Evolutionary conservation across 2,113 vertebrate species (phyloP).

Genomic region (Turnix velox): DNA sequence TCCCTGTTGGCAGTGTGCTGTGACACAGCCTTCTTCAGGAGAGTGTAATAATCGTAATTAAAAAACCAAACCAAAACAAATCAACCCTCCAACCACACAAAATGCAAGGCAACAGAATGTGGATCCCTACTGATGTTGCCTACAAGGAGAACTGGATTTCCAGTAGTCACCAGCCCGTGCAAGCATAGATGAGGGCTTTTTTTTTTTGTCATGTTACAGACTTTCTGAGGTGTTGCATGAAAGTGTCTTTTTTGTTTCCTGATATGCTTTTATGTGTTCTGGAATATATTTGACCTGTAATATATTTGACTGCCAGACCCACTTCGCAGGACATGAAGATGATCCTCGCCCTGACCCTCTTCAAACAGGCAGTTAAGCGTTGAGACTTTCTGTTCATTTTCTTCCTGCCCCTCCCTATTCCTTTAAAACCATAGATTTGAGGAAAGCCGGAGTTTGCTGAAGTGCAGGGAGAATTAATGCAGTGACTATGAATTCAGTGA

Average conservation of each 20-base stretch:
- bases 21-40: not conserved
- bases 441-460: not conserved
- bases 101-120: not conserved
- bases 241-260: not conserved
- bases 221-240: not conserved
- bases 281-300: not conserved
- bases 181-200: not conserved
- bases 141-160: not conserved
- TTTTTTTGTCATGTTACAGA: not conserved
- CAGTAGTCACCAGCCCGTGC: not conserved
- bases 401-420: slow-evolving; percentile 24
- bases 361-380: not conserved
- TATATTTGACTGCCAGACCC: not conserved
- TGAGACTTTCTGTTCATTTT: not conserved
- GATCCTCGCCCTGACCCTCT: not conserved
- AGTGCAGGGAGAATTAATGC: not conserved
- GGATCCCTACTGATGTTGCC: not conserved
- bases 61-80: not conserved
- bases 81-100: not conserved
- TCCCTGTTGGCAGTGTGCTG: not conserved
- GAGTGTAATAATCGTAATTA: not conserved
- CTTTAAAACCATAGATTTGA: not conserved
- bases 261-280: not conserved
- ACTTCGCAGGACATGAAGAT: not conserved
- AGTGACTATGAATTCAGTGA: not conserved